These are phyloP conservation scores for Argopecten irradians DNA, from an alignment of 1,140 invertebrate species.

Conservation along the genomic window DNA sequence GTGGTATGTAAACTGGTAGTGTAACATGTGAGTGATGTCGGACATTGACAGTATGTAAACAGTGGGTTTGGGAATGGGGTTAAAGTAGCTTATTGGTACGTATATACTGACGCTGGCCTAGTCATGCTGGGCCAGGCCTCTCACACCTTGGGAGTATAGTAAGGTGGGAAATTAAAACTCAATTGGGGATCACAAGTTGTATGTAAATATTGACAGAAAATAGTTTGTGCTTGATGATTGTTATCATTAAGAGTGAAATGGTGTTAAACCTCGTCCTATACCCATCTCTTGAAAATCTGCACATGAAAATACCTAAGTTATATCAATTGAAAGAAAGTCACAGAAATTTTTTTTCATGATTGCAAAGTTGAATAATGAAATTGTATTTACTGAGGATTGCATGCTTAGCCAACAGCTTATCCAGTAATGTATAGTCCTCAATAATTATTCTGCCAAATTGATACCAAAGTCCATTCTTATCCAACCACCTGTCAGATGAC, in stretches of 20 bases:
- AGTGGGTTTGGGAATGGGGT: neutral
- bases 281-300: too few relatives aligned
- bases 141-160: neutral
- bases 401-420: too few relatives aligned
- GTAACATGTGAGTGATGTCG: neutral
- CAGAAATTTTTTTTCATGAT: too few relatives aligned
- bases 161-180: neutral
- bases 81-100: neutral
- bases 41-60: neutral
- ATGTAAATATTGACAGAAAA: neutral
- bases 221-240: neutral
- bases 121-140: neutral
- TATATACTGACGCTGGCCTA: neutral
- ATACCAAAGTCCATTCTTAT: too few relatives aligned
- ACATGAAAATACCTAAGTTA: too few relatives aligned
- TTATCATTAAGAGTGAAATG: neutral
- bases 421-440: too few relatives aligned
- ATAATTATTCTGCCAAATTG: too few relatives aligned
- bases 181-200: neutral
- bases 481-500: too few relatives aligned
- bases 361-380: too few relatives aligned
- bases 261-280: neutral
- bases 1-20: neutral
- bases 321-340: too few relatives aligned
- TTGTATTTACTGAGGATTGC: too few relatives aligned